Percentiles rank a stretch among this genome's conserved stretches.
Evolutionary conservation across 2,888 invertebrate species (phyloP).

Genomic region (Rotaria sp.): DNA sequence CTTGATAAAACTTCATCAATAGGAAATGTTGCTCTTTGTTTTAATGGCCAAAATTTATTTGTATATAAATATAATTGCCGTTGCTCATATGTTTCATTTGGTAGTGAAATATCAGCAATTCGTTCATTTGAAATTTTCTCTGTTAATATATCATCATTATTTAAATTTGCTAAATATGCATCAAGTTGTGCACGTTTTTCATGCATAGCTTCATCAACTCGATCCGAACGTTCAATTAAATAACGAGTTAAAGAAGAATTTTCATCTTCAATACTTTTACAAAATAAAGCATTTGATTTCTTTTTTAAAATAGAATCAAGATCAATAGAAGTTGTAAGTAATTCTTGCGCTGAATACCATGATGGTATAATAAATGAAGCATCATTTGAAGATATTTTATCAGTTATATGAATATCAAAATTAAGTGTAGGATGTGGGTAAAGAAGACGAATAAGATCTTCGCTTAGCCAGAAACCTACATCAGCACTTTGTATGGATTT

Average conservation of each 20-base stretch:
- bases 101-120: background rate
- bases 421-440: background rate
- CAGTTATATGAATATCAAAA: background rate
- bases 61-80: background rate
- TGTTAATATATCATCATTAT: background rate
- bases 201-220: background rate
- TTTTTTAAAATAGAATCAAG: background rate
- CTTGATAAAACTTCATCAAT: conserved; percentile 33
- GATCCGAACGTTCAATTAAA: background rate
- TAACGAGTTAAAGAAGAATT: background rate
- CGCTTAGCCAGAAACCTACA: conserved; percentile 53
- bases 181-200: background rate
- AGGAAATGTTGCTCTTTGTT: background rate
- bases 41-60: conserved; percentile 33
- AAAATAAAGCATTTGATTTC: background rate
- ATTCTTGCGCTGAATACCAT: conserved; percentile 13
- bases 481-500: conserved; percentile 48
- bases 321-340: background rate
- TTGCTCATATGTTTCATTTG: background rate
- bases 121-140: background rate
- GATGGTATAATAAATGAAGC: background rate
- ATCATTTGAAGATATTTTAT: background rate
- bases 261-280: background rate
- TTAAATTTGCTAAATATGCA: background rate
- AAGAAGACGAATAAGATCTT: conserved; percentile 49